These are phyloP conservation scores for Ceyx erithaca DNA, from an alignment of 2,797 vertebrate genomes.

Conservation along the genomic window DNA sequence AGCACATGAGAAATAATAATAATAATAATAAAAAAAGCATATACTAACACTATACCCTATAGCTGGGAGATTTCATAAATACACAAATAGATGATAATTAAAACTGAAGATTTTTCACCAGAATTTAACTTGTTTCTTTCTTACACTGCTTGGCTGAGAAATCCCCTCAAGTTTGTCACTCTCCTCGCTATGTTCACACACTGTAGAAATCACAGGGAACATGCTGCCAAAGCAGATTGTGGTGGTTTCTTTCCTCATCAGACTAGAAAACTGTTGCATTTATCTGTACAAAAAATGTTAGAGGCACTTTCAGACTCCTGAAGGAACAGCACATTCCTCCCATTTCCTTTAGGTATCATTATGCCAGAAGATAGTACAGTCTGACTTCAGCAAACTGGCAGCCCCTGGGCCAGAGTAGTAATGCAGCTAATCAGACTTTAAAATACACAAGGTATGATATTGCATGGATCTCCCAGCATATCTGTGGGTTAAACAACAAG, in stretches of 20 bases:
- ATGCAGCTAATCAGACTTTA: not conserved
- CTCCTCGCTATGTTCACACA: constrained; percentile 25
- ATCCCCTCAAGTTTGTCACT: not conserved
- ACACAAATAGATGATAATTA: not conserved
- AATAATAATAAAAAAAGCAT: not conserved
- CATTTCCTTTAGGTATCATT: not conserved
- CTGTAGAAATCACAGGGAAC: constrained; percentile 35
- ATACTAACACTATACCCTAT: not conserved
- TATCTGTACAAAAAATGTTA: constrained; percentile 29
- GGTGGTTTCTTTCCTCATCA: constrained; percentile 37
- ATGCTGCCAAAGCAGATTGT: constrained; percentile 48
- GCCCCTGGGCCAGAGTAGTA: not conserved
- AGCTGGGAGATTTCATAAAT: not conserved
- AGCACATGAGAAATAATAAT: not conserved
- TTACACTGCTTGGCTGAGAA: constrained; percentile 48
- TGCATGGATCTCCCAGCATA: not conserved
- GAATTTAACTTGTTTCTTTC: constrained; percentile 17
- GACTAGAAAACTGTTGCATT: constrained; percentile 32
- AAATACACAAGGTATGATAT: not conserved
- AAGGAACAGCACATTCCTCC: not conserved
- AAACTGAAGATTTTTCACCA: not conserved
- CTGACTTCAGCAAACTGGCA: not conserved
- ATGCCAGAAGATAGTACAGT: not conserved
- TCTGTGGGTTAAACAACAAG: not conserved
- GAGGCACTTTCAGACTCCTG: not conserved